Percentiles rank a stretch among this genome's conserved stretches.
phyloP scores from a whole-genome alignment of 2,797 vertebrate species.

The Eulemur rubriventer region DNA sequence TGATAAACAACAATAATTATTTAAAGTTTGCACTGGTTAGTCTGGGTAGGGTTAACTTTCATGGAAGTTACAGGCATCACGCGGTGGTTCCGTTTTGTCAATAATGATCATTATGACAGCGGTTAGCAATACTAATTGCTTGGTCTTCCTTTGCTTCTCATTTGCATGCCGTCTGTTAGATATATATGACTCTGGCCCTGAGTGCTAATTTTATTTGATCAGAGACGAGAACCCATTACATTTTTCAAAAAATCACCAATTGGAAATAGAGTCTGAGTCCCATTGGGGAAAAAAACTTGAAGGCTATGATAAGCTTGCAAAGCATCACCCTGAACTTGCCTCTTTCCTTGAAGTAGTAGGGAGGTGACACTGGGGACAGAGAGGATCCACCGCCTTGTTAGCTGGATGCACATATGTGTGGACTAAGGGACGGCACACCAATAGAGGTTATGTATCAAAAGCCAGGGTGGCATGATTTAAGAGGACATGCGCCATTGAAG shows the following conservation, averaged over 20 bases:
- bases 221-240: not conserved
- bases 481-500: not conserved
- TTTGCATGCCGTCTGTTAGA: not conserved
- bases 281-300: not conserved
- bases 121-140: not conserved
- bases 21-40: slow-evolving; percentile 20
- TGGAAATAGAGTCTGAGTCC: not conserved
- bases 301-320: not conserved
- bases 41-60: slow-evolving; percentile 47
- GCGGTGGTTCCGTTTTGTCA: not conserved
- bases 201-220: not conserved
- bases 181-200: not conserved
- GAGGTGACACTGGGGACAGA: not conserved
- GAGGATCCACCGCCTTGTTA: accelerated
- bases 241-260: not conserved
- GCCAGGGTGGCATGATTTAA: not conserved
- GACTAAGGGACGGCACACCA: not conserved
- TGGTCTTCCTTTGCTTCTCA: not conserved
- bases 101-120: not conserved
- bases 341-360: not conserved
- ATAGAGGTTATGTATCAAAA: not conserved
- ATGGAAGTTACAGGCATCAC: accelerated
- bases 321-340: no score
- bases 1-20: slow-evolving; percentile 61
- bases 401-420: accelerated